Evolutionary conservation across 2,113 vertebrate species (phyloP).

Genomic region (Cynocephalus volans): DNA sequence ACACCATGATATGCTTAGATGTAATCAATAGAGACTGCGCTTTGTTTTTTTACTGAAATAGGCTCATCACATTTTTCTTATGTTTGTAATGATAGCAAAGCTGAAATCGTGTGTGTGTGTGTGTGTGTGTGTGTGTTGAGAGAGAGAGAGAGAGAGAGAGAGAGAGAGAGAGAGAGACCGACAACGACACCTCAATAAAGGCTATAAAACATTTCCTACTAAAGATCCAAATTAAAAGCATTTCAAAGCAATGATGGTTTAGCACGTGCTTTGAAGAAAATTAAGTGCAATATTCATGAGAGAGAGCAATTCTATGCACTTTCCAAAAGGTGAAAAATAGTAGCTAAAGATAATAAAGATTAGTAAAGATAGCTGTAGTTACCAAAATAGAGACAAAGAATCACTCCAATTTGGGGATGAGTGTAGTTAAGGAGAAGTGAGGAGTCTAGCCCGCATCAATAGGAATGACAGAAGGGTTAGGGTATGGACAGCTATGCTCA

Average conservation of each 20-base stretch:
- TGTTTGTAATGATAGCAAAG: not conserved
- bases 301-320: not conserved
- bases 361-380: not conserved
- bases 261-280: not conserved
- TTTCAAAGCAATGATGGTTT: slow-evolving; percentile 27
- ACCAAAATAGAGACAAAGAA: not conserved
- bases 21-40: not conserved
- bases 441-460: not conserved
- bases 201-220: not conserved
- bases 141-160: not conserved
- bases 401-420: not conserved
- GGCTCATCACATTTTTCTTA: not conserved
- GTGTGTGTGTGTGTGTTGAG: not conserved
- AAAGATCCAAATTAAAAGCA: slow-evolving; percentile 15
- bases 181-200: not conserved
- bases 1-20: not conserved
- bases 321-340: not conserved
- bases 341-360: not conserved
- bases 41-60: slow-evolving; percentile 54
- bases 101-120: not conserved
- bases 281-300: not conserved
- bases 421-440: not conserved
- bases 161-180: too few species aligned
- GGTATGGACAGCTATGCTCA: not conserved
- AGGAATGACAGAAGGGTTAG: not conserved